A percentile compares a stretch with the other conserved stretches of the same genome.
phyloP scores from a whole-genome alignment of 2,797 vertebrate species.

The Pangasius macronema region DNA sequence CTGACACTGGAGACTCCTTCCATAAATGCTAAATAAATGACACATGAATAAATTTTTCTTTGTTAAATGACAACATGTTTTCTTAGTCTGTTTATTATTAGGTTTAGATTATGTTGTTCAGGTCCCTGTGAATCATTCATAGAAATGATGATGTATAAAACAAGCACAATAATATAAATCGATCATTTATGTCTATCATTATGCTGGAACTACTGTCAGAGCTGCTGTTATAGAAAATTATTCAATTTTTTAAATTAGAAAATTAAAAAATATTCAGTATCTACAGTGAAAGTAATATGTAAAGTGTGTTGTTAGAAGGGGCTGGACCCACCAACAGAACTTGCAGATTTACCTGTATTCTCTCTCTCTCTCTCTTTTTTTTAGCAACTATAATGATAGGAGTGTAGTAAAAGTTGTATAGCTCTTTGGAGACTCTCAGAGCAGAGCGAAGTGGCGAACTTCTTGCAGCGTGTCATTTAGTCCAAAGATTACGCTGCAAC shows the following conservation, averaged over 20 bases:
- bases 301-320: not conserved
- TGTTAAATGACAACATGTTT: not conserved
- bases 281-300: not conserved
- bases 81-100: not conserved
- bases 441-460: not conserved
- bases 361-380: not conserved
- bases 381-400: not conserved
- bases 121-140: not conserved
- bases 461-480: slow-evolving; percentile 11
- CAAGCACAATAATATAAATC: not conserved
- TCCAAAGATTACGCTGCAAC: slow-evolving; percentile 36
- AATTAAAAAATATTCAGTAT: not conserved
- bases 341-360: not conserved
- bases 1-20: not conserved
- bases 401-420: not conserved
- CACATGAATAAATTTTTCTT: not conserved
- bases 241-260: not conserved
- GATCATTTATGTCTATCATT: not conserved
- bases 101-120: too few species aligned
- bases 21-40: not conserved
- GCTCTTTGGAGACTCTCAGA: not conserved
- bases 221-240: not conserved
- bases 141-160: not conserved
- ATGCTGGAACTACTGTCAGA: not conserved
- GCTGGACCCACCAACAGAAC: not conserved